Evolutionary conservation across 2,888 invertebrate genomes (phyloP), one percentile per base, ranked within the genome.

Genomic region (Trachelus troglodyta): DNA sequence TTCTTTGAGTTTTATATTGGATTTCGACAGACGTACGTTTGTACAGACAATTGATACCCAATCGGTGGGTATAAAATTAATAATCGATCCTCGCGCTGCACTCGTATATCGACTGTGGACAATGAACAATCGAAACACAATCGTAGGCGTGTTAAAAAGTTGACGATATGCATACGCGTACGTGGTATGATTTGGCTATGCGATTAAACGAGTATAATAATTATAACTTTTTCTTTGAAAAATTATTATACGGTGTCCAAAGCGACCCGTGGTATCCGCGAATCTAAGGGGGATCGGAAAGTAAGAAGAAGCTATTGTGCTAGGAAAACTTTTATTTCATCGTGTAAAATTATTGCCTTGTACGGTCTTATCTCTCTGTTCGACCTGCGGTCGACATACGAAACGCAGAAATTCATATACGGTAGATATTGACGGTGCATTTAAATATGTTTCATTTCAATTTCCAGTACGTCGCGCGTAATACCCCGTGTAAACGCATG

Each of bases 281-380:
- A 56, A 56, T 23, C 40, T 6, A 33, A 71, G 12, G 31, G 30
- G 11, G 11, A 12, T 11, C 31, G 31, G 71, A 23, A 80, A 77
- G 79, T 78, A 80, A 76, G 80, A 78, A 75, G 81, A 85, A 85
- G 80, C 87, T 84, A 88, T 87, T 85, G 86, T 85, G 82, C 82
- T 81, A 79, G 79, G 84, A 84, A 87, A 87, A 87, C 86, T 35
- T 35, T 87, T 87, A 88, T 85, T 88, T 85, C 15, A 30, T 83
- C 79, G 79, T 76, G 75, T 82, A 82, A 85, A 88, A 87, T 88
- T 87, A 87, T 85, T 87, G 85, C 82, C 79, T 78, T 83, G 82
- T 85, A 87, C 87, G 87, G 87, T 88, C 87, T 88, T 87, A 86
- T 87, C 86, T 86, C 23, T 23, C 40, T 56, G 4, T 4, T 23